Percentiles rank a stretch among this genome's conserved stretches.
Conservation (phyloP, 2,113 vertebrate genomes). For the Mola mola region DNA sequence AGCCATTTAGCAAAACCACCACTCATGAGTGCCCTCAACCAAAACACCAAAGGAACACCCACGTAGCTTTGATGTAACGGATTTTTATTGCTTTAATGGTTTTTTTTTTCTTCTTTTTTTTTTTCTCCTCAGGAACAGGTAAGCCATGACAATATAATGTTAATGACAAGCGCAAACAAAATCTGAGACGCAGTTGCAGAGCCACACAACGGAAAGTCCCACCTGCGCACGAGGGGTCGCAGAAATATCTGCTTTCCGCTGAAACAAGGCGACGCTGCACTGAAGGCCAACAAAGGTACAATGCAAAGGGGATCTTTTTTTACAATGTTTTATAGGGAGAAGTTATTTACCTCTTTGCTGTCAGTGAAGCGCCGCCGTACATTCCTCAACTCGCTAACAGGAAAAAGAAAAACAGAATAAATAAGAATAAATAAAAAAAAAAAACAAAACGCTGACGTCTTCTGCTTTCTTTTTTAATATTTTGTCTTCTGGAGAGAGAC, state of each 20-base stretch:
- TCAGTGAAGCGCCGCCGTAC: conserved; percentile 43
- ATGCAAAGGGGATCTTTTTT: conserved; percentile 2
- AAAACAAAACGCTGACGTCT: too few species aligned
- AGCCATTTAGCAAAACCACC: too few species aligned
- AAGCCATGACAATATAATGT: conserved; percentile 79
- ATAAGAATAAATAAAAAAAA: conserved; percentile 78
- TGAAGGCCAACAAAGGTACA: conserved; percentile 63
- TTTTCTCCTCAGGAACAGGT: conserved; percentile 76
- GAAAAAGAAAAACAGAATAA: conserved; percentile 63
- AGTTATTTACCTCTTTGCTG: conserved; percentile 50
- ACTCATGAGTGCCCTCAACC: too few species aligned
- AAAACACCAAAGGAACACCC: conserved; percentile 24
- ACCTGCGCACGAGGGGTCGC: too few species aligned
- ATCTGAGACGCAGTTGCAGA: conserved; percentile 61
- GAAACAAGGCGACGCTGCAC: conserved; percentile 47
- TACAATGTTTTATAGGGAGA: conserved; percentile 2
- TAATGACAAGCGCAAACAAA: conserved; percentile 75
- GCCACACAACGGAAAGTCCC: conserved; percentile 61
- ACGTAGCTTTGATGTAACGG: conserved; percentile 55
- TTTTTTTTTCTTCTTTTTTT: conserved; percentile 73
- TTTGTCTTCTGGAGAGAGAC: too few species aligned
- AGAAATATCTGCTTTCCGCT: too few species aligned
- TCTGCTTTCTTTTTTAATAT: too few species aligned
- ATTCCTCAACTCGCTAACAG: conserved; percentile 42
- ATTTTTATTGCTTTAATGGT: conserved; percentile 83